These are phyloP conservation scores for Hypothenemus hampei DNA, from an alignment of 1,140 invertebrate genomes.

Conservation along the genomic window DNA sequence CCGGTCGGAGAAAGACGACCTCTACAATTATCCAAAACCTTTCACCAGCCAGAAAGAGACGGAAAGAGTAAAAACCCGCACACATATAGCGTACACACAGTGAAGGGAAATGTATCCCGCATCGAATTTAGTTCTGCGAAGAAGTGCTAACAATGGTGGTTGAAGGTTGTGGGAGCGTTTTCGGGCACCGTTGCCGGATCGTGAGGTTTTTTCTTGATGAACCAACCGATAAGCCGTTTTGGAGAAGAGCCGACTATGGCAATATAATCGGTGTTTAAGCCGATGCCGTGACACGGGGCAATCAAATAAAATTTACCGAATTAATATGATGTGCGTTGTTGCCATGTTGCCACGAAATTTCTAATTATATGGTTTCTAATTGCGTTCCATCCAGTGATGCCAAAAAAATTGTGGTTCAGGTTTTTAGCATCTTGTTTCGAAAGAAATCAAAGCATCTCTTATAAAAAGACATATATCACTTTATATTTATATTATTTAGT, in stretches of 20 bases:
- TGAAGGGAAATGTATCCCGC: slow-evolving; percentile 21
- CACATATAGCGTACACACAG: no score
- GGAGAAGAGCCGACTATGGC: not conserved
- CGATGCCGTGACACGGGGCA: slow-evolving; percentile 28
- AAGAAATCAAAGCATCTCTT: no score
- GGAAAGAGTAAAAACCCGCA: slow-evolving; percentile 14
- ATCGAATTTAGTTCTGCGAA: slow-evolving; percentile 21
- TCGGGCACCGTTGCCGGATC: slow-evolving; percentile 7
- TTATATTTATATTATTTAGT: no score
- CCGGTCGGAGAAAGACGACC: slow-evolving; percentile 10
- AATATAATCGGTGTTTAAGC: slow-evolving; percentile 3
- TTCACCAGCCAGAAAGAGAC: slow-evolving; percentile 1
- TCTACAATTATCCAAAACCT: not conserved
- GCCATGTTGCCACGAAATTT: no score
- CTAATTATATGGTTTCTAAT: no score
- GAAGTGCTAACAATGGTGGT: slow-evolving; percentile 26
- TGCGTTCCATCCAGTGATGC: no score
- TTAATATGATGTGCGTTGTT: no score
- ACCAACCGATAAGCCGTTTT: not conserved
- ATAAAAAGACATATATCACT: no score
- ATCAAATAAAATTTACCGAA: slow-evolving; percentile 27
- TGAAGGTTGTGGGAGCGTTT: slow-evolving; percentile 21
- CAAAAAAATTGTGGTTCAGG: no score
- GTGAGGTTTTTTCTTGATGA: slow-evolving; percentile 1
- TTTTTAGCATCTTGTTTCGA: no score